Evolutionary conservation across 1,140 invertebrate genomes (phyloP).

Genomic region (Druon quercuslanigerum): DNA sequence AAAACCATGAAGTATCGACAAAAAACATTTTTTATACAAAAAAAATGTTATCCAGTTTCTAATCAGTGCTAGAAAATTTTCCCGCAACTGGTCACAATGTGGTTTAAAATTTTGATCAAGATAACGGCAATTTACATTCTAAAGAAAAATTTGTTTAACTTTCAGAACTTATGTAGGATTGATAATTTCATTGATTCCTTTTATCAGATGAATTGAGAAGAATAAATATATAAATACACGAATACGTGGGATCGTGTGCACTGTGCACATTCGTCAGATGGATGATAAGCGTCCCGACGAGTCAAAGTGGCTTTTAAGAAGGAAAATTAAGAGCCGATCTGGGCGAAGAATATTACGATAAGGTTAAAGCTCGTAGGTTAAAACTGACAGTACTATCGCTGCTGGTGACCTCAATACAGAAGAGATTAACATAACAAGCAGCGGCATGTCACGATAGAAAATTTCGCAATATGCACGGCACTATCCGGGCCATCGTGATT

Average conservation of each 20-base stretch:
- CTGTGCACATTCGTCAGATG: conserved; percentile 23
- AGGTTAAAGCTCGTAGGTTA: conserved; percentile 15
- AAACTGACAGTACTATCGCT: conserved; percentile 3
- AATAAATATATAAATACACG: not conserved
- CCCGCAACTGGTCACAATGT: too few relatives aligned
- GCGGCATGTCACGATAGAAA: conserved; percentile 23
- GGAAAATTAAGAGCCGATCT: conserved; percentile 24
- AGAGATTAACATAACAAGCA: conserved; percentile 29
- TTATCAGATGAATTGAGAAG: not conserved
- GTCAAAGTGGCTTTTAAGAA: conserved; percentile 23
- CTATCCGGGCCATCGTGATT: conserved; percentile 24
- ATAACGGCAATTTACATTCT: not conserved
- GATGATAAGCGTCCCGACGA: conserved; percentile 21
- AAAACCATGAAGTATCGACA: too few relatives aligned
- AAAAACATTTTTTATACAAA: too few relatives aligned
- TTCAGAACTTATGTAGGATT: not conserved
- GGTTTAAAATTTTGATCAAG: too few relatives aligned
- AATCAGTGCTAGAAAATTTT: too few relatives aligned
- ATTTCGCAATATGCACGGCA: conserved; percentile 19
- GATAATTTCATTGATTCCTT: not conserved
- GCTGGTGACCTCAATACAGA: conserved; percentile 19
- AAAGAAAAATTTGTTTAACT: not conserved
- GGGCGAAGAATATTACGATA: conserved; percentile 14
- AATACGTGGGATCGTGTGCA: not conserved
- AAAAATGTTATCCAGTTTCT: too few relatives aligned